Evolutionary conservation across 2,888 invertebrate genomes (phyloP), one percentile per base, ranked within the genome.

Genomic region (Cyaniris semiargus): DNA sequence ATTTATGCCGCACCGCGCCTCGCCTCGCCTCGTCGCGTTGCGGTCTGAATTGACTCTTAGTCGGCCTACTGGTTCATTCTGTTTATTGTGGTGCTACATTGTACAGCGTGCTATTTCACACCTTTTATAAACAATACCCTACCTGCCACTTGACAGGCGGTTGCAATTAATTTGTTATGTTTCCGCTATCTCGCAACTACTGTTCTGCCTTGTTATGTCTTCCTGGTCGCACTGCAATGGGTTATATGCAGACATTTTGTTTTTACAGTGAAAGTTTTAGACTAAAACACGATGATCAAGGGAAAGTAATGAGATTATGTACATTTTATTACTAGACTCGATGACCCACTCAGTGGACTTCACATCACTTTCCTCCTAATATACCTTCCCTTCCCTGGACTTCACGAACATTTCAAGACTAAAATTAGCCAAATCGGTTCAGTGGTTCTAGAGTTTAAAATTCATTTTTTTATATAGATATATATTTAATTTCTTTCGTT

Each of bases 91-190:
- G 88, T 66, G 66, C 66, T 87, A 86, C 86, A 86, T 88, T 89
- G 90, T 91, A 91, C 90, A 21, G 86, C 85, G 84, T 83, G 87
- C 86, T 88, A 86, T 89, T 87, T 88, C 84, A 83, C 86, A 87
- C 89, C 89, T 90, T 89, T 88, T 53, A 80, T 75, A 80, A 79
- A 80, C 79, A 80, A 79, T 77, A 84, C 80, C 75, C 80, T 78
- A 82, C 77, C 71, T 77, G 38, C 81, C 82, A 81, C 82, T 86
- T 85, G 83, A 85, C 85, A 85, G 85, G 84, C 88, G 85, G 84
- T 86, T 84, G 86, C 87, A 89, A 88, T 90, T 88, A 89, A 87
- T 87, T 85, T 82, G 78, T 80, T 80, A 78, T 53, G 15, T 48
- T 74, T 18, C 74, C 74, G 74, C 48, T 74, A 74, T 72, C 44